Conservation (phyloP, 2,888 invertebrate genomes). For the Eutolmus rufibarbis region DNA sequence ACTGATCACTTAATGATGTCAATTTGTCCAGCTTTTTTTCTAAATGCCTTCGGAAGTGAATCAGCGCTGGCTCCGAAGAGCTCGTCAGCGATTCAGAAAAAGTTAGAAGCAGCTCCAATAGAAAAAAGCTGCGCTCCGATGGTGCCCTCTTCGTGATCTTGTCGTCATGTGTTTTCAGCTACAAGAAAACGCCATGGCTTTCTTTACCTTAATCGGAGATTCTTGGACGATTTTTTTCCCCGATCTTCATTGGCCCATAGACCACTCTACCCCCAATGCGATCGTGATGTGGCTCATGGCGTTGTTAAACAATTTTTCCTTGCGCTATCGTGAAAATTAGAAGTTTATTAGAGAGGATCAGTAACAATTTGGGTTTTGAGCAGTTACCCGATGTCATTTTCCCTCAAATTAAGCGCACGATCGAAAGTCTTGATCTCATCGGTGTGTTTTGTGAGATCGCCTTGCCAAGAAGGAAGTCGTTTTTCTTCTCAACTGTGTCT, state of each 20-base stretch:
- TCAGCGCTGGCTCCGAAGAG: not conserved
- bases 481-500: not conserved
- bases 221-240: not conserved
- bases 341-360: conserved; percentile 44
- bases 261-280: not conserved
- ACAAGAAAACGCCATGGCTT: not conserved
- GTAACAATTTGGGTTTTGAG: conserved; percentile 38
- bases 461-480: not conserved
- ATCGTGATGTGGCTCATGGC: conserved; percentile 15
- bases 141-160: conserved; percentile 15
- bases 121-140: not conserved
- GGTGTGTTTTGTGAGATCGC: not conserved
- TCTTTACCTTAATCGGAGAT: not conserved
- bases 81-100: not conserved
- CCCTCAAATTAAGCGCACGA: conserved; percentile 46
- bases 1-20: not conserved
- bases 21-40: not conserved
- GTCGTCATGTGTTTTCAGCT: conserved; percentile 9
- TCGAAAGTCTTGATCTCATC: conserved; percentile 15
- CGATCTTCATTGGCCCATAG: not conserved
- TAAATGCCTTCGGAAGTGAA: not conserved
- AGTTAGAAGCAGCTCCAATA: not conserved
- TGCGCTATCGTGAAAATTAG: conserved; percentile 41
- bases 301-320: conserved; percentile 24
- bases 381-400: conserved; percentile 36